Conservation (phyloP, 2,888 invertebrate genomes). For the Vesta saturnalis region DNA sequence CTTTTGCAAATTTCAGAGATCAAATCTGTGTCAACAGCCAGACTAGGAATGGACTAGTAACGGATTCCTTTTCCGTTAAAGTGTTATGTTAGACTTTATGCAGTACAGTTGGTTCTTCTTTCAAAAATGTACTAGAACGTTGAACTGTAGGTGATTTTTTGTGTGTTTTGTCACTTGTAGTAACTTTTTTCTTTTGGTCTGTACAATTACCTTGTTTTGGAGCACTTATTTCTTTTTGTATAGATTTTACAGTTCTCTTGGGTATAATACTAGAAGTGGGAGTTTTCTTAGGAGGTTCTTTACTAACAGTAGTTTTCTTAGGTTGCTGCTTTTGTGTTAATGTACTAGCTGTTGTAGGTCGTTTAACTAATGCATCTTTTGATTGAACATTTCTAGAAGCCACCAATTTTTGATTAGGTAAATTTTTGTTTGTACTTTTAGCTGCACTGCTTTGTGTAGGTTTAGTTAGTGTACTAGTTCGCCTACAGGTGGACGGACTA, state of each 20-base stretch:
- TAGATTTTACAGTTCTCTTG: neutral
- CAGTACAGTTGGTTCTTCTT: constrained; percentile 77
- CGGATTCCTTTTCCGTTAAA: neutral
- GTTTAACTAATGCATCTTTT: neutral
- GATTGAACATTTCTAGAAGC: constrained; percentile 15
- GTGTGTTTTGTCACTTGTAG: constrained; percentile 28
- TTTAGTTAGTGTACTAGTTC: constrained; percentile 63
- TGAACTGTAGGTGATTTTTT: constrained; percentile 59
- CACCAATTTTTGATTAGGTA: constrained; percentile 24
- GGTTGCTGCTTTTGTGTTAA: neutral
- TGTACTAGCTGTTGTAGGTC: neutral
- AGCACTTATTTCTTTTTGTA: neutral
- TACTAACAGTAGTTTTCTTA: neutral
- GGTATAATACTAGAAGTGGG: neutral
- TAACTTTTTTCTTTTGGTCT: constrained; percentile 21
- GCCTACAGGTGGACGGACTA: constrained; percentile 64
- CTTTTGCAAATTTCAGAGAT: constrained; percentile 8
- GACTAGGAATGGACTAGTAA: constrained; percentile 38
- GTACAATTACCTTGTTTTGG: neutral
- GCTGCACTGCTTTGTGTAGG: constrained; percentile 68
- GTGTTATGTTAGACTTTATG: constrained; percentile 58
- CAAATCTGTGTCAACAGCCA: constrained; percentile 23
- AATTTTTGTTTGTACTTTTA: constrained; percentile 33
- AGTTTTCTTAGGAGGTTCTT: neutral
- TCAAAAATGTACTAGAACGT: constrained; percentile 78